Conservation (phyloP, 1,140 invertebrate genomes). For the Araneus ventricosus region DNA sequence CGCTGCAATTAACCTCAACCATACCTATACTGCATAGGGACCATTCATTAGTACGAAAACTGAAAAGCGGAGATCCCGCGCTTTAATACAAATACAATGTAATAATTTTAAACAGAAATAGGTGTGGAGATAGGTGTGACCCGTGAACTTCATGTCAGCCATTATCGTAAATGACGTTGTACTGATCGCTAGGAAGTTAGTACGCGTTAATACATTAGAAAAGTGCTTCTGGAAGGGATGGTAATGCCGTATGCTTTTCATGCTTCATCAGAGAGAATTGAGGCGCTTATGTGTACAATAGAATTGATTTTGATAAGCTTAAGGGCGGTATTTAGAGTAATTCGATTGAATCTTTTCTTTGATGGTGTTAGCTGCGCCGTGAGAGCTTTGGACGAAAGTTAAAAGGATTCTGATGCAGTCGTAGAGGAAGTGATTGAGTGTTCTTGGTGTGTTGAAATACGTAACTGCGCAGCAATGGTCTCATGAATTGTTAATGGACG, state of each 20-base stretch:
- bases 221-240: neutral
- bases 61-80: slow-evolving; percentile 27
- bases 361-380: neutral
- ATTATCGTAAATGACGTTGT: slow-evolving; percentile 54
- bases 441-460: no score
- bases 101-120: slow-evolving; percentile 54
- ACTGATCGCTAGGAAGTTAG: neutral
- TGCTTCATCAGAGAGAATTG: slow-evolving; percentile 24
- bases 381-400: neutral
- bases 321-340: neutral
- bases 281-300: neutral
- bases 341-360: slow-evolving; percentile 22
- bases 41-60: slow-evolving; percentile 43
- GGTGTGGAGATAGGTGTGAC: slow-evolving; percentile 57
- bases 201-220: neutral
- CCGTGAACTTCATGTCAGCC: slow-evolving; percentile 43
- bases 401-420: neutral
- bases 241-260: neutral
- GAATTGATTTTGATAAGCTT: slow-evolving; percentile 27
- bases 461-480: no score
- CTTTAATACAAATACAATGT: slow-evolving; percentile 31
- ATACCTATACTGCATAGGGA: slow-evolving; percentile 38
- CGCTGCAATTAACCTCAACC: slow-evolving; percentile 64
- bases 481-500: no score
- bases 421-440: no score